phyloP scores from a whole-genome alignment of 2,797 vertebrate genomes.

The Mastacembelus armatus region DNA sequence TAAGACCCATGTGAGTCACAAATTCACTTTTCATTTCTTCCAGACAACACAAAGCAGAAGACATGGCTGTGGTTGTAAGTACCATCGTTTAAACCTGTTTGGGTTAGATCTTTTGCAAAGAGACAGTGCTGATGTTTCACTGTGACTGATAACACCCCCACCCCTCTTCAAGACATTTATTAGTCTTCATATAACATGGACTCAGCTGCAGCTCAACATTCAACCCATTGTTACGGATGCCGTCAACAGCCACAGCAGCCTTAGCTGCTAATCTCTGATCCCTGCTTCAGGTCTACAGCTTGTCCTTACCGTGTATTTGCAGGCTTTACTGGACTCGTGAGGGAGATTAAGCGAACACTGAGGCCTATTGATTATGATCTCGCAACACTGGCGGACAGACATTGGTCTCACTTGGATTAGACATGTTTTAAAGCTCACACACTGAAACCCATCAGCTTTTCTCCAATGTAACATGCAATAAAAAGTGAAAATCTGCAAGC shows the following conservation, averaged over 20 bases:
- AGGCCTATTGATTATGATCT: constrained; percentile 70
- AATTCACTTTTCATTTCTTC: constrained; percentile 19
- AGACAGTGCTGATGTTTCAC: background rate
- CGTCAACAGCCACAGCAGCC: constrained; percentile 41
- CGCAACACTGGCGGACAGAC: constrained; percentile 3
- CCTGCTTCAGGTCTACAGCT: constrained; percentile 35
- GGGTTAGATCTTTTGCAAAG: background rate
- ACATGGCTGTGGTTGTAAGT: constrained; percentile 86
- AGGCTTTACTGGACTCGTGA: constrained; percentile 78
- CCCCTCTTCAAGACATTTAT: constrained; percentile 1
- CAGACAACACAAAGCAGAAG: constrained; percentile 51
- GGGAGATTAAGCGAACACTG: constrained; percentile 79
- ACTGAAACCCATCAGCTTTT: constrained; percentile 12
- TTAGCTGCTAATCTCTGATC: constrained; percentile 72
- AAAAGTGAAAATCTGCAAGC: too few relatives aligned
- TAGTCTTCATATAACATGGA: constrained; percentile 3
- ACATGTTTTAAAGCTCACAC: constrained; percentile 29
- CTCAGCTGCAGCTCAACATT: constrained; percentile 47
- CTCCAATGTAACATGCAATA: background rate
- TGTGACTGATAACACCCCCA: background rate
- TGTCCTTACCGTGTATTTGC: constrained; percentile 52
- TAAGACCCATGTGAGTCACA: constrained; percentile 26
- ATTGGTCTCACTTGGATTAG: constrained; percentile 53
- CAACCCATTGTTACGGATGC: constrained; percentile 55
- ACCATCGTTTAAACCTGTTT: background rate